These are phyloP conservation scores for Pyrrhura leucotis DNA, from an alignment of 2,797 vertebrate genomes.

Conservation along the genomic window DNA sequence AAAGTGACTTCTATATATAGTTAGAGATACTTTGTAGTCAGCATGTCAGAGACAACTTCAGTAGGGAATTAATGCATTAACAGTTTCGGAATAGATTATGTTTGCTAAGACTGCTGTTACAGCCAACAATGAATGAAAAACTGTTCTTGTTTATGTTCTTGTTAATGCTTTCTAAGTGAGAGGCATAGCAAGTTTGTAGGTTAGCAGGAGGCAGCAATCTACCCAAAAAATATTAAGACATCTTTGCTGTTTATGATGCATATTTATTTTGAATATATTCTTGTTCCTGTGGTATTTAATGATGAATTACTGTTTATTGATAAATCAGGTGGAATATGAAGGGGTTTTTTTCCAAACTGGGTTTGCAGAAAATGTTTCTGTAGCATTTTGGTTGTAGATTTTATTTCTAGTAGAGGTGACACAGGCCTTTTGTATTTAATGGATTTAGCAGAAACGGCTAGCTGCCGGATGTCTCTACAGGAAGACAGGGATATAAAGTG, in stretches of 20 bases:
- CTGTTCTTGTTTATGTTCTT: neutral
- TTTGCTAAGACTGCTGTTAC: neutral
- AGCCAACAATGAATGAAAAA: neutral
- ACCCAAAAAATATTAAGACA: neutral
- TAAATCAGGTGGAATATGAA: neutral
- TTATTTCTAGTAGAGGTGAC: neutral
- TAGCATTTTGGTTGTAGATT: neutral
- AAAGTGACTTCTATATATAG: constrained; percentile 70
- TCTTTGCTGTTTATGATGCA: neutral
- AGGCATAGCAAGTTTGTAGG: neutral
- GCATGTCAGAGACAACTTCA: neutral
- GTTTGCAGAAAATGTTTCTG: neutral
- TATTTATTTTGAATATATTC: neutral
- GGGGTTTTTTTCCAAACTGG: neutral
- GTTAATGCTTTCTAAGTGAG: neutral
- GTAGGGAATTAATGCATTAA: constrained; percentile 24
- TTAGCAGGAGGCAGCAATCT: neutral
- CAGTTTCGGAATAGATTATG: neutral
- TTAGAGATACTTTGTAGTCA: neutral
- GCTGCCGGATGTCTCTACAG: neutral
- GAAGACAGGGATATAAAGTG: neutral
- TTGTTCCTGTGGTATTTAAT: neutral
- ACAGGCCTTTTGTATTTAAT: neutral
- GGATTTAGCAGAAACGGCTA: neutral
- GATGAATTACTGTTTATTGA: neutral